Evolutionary conservation across 2,113 vertebrate species (phyloP).

Genomic region (Lophotis ruficrista): DNA sequence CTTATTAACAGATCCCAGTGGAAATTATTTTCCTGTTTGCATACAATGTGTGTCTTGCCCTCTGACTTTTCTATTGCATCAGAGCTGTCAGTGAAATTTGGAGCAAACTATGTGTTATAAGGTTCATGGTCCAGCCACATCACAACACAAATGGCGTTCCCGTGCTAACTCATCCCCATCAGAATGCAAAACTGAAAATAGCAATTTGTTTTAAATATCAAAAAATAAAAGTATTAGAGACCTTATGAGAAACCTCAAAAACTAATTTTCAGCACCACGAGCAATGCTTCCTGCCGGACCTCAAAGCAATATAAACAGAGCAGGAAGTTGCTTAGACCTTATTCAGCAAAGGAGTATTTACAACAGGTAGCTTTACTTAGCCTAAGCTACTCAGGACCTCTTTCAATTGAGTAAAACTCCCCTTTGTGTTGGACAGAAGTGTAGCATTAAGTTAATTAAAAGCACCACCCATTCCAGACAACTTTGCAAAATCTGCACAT

Average conservation of each 20-base stretch:
- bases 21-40: slow-evolving; percentile 34
- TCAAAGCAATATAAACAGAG: neutral
- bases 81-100: slow-evolving; percentile 12
- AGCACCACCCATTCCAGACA: neutral
- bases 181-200: neutral
- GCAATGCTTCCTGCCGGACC: neutral
- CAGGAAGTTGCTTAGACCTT: neutral
- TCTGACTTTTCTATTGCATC: slow-evolving; percentile 34
- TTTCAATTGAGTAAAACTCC: neutral
- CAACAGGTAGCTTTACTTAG: neutral
- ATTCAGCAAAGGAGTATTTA: neutral
- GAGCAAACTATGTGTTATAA: neutral
- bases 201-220: neutral
- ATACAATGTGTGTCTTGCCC: slow-evolving; percentile 31
- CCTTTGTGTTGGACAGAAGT: neutral
- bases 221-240: neutral
- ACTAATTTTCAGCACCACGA: neutral
- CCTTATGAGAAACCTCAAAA: neutral
- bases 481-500: neutral
- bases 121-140: slow-evolving; percentile 17
- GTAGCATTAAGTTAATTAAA: neutral
- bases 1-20: slow-evolving; percentile 12
- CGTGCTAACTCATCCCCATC: neutral
- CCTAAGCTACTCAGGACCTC: neutral
- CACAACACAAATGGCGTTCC: neutral